Conservation (phyloP, 2,888 invertebrate genomes). For the Drosophila algonquin region DNA sequence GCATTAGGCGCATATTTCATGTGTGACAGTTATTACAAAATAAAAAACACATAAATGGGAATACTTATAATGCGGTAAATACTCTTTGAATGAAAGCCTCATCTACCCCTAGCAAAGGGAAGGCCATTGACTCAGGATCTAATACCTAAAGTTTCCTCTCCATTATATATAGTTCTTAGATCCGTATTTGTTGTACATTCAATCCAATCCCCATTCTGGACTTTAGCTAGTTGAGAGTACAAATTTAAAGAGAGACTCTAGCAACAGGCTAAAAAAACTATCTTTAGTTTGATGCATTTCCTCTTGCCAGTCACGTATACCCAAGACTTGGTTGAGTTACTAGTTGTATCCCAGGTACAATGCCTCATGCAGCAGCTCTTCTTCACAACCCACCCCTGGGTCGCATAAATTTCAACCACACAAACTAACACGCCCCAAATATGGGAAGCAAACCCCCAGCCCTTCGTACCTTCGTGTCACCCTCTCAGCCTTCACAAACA, state of each 20-base stretch:
- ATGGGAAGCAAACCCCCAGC: conserved; percentile 29
- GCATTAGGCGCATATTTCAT: neutral
- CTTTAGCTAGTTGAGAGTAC: no score
- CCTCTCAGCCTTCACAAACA: conserved; percentile 13
- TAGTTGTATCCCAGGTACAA: conserved; percentile 42
- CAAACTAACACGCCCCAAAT: conserved; percentile 59
- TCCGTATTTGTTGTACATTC: no score
- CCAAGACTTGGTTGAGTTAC: conserved; percentile 41
- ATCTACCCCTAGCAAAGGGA: no score
- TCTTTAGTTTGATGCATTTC: conserved; percentile 11
- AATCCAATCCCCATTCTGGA: no score
- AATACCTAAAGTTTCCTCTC: no score
- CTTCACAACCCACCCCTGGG: conserved; percentile 33
- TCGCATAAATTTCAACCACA: conserved; percentile 55
- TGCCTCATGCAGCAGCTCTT: neutral
- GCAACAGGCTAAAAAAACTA: conserved; percentile 1
- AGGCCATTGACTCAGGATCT: no score
- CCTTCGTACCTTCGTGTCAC: conserved; percentile 10
- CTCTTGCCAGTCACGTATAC: conserved; percentile 24
- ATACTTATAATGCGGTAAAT: neutral
- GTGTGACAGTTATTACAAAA: neutral
- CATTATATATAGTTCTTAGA: no score
- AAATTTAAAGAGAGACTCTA: no score
- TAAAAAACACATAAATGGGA: neutral
- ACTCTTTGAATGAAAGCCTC: no score